Evolutionary conservation across 2,888 invertebrate species (phyloP).

Genomic region (Acleris cristana): DNA sequence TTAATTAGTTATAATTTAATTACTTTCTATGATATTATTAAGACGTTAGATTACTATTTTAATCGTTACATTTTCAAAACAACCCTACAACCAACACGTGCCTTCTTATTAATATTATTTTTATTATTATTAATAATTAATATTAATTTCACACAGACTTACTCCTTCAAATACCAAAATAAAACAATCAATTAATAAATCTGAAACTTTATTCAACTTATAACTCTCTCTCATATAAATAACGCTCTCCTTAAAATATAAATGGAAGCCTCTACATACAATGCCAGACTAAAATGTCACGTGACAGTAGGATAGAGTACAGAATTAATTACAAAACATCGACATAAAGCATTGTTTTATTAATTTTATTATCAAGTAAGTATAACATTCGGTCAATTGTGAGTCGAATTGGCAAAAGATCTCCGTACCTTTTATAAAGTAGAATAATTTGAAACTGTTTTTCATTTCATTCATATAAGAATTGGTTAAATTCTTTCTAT

Average conservation of each 20-base stretch:
- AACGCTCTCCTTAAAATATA: slow-evolving; percentile 72
- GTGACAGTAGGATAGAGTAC: slow-evolving; percentile 38
- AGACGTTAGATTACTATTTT: too few species aligned
- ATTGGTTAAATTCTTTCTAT: too few species aligned
- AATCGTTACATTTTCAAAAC: too few species aligned
- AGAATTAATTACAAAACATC: slow-evolving; percentile 38
- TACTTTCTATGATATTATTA: too few species aligned
- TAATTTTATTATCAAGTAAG: slow-evolving; percentile 8
- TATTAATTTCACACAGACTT: too few species aligned
- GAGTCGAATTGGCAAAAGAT: slow-evolving; percentile 23
- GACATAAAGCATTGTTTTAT: slow-evolving; percentile 18
- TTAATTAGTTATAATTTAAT: too few species aligned
- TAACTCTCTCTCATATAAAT: slow-evolving; percentile 75
- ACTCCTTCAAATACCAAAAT: slow-evolving; percentile 41
- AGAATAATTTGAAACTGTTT: too few species aligned
- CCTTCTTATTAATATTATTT: too few species aligned
- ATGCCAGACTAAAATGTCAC: slow-evolving; percentile 58
- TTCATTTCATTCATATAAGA: too few species aligned
- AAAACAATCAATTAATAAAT: slow-evolving; percentile 56
- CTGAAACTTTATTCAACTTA: slow-evolving; percentile 79
- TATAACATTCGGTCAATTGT: slow-evolving; percentile 20
- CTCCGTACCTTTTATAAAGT: slow-evolving; percentile 20
- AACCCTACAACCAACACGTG: too few species aligned
- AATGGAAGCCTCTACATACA: slow-evolving; percentile 82
- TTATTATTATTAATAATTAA: too few species aligned